phyloP scores from a whole-genome alignment of 2,888 invertebrate species.

The Drosophila putrida region DNA sequence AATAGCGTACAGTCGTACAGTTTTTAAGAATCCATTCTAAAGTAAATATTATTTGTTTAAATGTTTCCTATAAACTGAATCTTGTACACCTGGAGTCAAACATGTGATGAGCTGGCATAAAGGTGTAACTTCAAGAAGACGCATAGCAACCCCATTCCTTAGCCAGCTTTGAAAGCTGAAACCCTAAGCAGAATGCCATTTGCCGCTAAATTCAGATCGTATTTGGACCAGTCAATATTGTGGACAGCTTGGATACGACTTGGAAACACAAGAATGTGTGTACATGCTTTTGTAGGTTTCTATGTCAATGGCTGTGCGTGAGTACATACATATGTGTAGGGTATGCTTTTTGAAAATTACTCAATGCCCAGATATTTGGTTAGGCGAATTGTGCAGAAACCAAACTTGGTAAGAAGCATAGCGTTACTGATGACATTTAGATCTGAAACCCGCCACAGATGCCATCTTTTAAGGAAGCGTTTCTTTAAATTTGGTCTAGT shows the following conservation, averaged over 20 bases:
- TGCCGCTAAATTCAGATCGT: conserved; percentile 64
- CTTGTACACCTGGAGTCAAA: not conserved
- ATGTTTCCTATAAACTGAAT: not conserved
- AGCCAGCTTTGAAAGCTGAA: conserved; percentile 24
- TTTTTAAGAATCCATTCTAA: no score
- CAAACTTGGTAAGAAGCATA: conserved; percentile 21
- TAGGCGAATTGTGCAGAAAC: conserved; percentile 52
- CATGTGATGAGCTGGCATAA: conserved; percentile 1
- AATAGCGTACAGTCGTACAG: no score
- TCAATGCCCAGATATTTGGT: conserved; percentile 56
- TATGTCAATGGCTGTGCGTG: not conserved
- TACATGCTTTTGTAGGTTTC: not conserved
- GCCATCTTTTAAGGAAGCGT: not conserved
- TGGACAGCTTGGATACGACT: conserved; percentile 6
- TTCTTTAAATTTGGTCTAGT: conserved; percentile 6
- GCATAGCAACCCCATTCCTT: conserved; percentile 22
- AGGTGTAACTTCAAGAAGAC: conserved; percentile 3
- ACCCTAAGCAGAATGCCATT: conserved; percentile 62
- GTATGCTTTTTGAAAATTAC: conserved; percentile 45
- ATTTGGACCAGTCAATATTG: conserved; percentile 19
- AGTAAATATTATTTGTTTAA: no score
- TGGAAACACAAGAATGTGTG: not conserved
- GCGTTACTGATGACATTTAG: conserved; percentile 23
- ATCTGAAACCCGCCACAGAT: conserved; percentile 8
- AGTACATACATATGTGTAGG: not conserved